phyloP scores from a whole-genome alignment of 2,113 vertebrate genomes.

The Sinocyclocheilus anshuiensis region DNA sequence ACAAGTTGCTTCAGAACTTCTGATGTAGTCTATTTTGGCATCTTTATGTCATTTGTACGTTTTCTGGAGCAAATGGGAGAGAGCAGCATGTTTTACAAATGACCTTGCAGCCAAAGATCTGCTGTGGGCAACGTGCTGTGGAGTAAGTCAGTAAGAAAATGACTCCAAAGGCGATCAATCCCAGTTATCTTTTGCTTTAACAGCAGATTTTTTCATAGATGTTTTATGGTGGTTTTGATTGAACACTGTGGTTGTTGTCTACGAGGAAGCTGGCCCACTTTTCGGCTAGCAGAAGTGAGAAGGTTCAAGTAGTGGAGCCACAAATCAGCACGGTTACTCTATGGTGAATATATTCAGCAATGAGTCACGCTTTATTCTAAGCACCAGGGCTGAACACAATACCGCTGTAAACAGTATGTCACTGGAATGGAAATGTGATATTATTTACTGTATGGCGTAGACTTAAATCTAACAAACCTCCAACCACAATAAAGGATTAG shows the following conservation, averaged over 20 bases:
- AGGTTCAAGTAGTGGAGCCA: not conserved
- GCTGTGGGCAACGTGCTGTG: not conserved
- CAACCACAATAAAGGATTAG: conserved; percentile 9
- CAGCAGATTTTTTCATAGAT: not conserved
- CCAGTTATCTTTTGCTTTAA: conserved; percentile 7
- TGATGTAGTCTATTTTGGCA: not conserved
- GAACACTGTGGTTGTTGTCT: conserved; percentile 1
- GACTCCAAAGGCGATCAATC: not conserved
- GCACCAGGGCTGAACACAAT: conserved; percentile 19
- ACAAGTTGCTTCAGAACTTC: conserved; percentile 1
- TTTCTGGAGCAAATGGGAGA: not conserved
- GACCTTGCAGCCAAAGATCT: conserved; percentile 18
- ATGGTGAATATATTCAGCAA: conserved; percentile 21
- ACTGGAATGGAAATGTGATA: conserved; percentile 17
- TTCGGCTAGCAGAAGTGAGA: conserved; percentile 7
- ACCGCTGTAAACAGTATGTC: conserved; percentile 21
- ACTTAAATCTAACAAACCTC: conserved; percentile 7
- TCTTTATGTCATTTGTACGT: not conserved
- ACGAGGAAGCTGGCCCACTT: conserved; percentile 7
- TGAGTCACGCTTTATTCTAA: conserved; percentile 30
- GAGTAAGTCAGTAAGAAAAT: not conserved
- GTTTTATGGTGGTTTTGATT: conserved; percentile 5
- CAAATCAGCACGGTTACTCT: not conserved
- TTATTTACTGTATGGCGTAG: conserved; percentile 10
- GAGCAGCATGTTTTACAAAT: conserved; percentile 1